Conservation (phyloP, 2,888 invertebrate genomes). For the Cataglyphis albicans region DNA sequence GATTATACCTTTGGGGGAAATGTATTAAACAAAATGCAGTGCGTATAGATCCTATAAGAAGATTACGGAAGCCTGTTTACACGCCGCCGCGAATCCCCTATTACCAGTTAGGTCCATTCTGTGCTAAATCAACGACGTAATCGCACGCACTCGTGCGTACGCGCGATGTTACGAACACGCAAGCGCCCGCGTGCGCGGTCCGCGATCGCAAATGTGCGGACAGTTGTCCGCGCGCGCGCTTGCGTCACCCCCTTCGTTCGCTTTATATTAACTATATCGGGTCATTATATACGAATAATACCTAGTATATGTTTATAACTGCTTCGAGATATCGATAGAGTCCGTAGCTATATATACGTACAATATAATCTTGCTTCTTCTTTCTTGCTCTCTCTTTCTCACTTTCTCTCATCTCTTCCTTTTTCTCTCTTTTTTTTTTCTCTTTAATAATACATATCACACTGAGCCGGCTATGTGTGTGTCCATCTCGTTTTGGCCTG, state of each 20-base stretch:
- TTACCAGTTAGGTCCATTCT: constrained; percentile 68
- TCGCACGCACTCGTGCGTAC: constrained; percentile 54
- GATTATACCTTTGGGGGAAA: background rate
- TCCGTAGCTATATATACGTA: constrained; percentile 69
- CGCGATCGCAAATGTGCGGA: constrained; percentile 32
- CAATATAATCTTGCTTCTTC: constrained; percentile 68
- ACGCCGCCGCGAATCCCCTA: constrained; percentile 35
- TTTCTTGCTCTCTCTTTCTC: background rate
- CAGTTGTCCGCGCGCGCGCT: constrained; percentile 47
- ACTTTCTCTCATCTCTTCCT: background rate
- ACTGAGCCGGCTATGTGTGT: constrained; percentile 85
- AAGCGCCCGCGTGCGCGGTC: constrained; percentile 57
- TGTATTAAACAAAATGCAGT: constrained; percentile 39
- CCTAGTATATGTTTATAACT: constrained; percentile 70
- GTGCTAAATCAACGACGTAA: constrained; percentile 65
- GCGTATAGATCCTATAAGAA: constrained; percentile 41
- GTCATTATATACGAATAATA: constrained; percentile 73
- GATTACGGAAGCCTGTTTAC: constrained; percentile 52
- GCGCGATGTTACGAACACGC: constrained; percentile 35
- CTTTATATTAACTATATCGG: constrained; percentile 26
- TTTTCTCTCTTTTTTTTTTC: constrained; percentile 66
- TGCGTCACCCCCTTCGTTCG: constrained; percentile 37
- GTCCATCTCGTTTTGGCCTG: constrained; percentile 75
- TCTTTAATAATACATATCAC: constrained; percentile 84
- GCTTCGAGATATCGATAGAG: constrained; percentile 67